Evolutionary conservation across 2,888 invertebrate species (phyloP), one percentile per base, ranked within the genome.

Genomic region (Rhodophaea formosa): DNA sequence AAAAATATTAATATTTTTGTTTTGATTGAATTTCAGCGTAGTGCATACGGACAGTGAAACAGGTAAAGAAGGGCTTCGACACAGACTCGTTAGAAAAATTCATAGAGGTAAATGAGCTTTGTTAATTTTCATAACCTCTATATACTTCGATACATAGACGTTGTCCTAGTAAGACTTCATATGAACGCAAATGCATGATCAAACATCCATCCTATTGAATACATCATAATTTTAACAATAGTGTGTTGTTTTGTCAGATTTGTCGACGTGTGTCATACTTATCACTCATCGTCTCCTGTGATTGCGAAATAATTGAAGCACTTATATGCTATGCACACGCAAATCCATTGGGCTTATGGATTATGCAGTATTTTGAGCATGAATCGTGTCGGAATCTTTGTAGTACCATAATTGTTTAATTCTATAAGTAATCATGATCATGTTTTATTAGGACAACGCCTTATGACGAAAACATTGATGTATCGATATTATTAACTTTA

Each of bases 81-180:
- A 90, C 66, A 82, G 90, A 70, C 70, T 90, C 54, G 89, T 85
- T 62, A 80, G 87, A 63, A 91, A 88, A 83, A 89, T 88, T 76
- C 89, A 91, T 66, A 84, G 86, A 86, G 90, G 90, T 90, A 61
- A 69, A 43, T 57, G 35, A 51, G 35, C 51, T 17, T 65, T 59
- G 58, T 58, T 35, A 56, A 39, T 46, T 55, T 56, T 53, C 53
- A 47, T 59, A 62, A 57, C 51, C 47, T 58, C 53, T 54, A 59
- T 54, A 59, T 59, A 55, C 32, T 51, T 55, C 12, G 53, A 35
- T 49, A 57, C 57, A 54, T 59, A 60, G 60, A 57, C 54, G 53
- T 44, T 45, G 44, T 44, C 17, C 51, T 51, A 57, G 45, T 55
- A 57, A 54, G 55, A 45, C 39, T 17, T n/a, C 45, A 49, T 39